Conservation (phyloP, 2,888 invertebrate genomes). For the Drosophila kanekoi region DNA sequence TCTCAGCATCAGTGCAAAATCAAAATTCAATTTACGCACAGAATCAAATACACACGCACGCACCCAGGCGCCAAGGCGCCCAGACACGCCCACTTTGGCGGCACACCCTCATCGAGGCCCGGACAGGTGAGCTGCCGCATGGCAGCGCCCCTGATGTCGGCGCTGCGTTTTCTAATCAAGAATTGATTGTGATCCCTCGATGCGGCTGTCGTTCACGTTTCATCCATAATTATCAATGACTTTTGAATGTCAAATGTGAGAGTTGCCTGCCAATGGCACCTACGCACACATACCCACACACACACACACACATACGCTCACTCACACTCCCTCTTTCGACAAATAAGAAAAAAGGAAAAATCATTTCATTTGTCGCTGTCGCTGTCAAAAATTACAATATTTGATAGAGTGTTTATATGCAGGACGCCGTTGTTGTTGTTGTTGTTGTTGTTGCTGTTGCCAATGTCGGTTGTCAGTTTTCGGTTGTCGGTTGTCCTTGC, state of each 20-base stretch:
- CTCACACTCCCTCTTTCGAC: not conserved
- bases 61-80: slow-evolving; percentile 31
- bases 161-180: slow-evolving; percentile 79
- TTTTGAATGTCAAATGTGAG: slow-evolving; percentile 80
- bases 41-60: slow-evolving; percentile 39
- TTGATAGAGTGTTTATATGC: slow-evolving; percentile 75
- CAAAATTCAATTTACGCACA: slow-evolving; percentile 82
- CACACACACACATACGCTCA: not conserved
- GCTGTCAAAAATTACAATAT: slow-evolving; percentile 81
- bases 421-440: slow-evolving; percentile 9
- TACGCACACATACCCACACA: not conserved
- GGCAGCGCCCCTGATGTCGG: slow-evolving; percentile 30
- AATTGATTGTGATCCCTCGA: slow-evolving; percentile 81
- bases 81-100: slow-evolving; percentile 45
- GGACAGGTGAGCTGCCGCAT: slow-evolving; percentile 59
- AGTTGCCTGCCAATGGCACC: slow-evolving; percentile 67
- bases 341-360: slow-evolving; percentile 44
- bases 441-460: not conserved
- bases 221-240: slow-evolving; percentile 79
- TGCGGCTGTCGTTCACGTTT: slow-evolving; percentile 82
- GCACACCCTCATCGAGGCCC: slow-evolving; percentile 44
- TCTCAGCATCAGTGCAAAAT: slow-evolving; percentile 81
- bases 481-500: not conserved
- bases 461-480: no score
- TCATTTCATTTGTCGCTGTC: slow-evolving; percentile 78